These are phyloP conservation scores for Orthonevra nobilis DNA, from an alignment of 2,888 invertebrate genomes.

Conservation along the genomic window DNA sequence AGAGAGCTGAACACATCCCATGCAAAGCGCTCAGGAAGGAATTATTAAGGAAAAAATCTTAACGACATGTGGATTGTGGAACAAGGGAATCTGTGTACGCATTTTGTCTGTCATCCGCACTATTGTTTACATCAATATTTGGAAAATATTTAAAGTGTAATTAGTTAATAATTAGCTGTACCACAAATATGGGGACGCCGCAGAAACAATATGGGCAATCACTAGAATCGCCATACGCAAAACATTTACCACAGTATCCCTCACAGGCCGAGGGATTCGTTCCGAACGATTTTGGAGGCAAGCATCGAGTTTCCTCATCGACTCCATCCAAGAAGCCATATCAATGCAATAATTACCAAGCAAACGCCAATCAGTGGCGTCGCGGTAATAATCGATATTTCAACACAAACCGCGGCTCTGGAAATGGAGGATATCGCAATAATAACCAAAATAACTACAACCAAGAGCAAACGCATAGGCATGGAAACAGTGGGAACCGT, in stretches of 20 bases:
- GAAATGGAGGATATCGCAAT: slow-evolving; percentile 27
- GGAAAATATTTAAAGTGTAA: not conserved
- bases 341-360: slow-evolving; percentile 47
- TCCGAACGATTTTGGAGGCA: slow-evolving; percentile 74
- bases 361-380: slow-evolving; percentile 20
- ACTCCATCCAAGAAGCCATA: slow-evolving; percentile 60
- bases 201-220: slow-evolving; percentile 70
- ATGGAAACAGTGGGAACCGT: slow-evolving; percentile 53
- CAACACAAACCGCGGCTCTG: slow-evolving; percentile 31
- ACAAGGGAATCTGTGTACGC: not conserved
- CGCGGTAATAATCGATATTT: slow-evolving; percentile 63
- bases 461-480: slow-evolving; percentile 15
- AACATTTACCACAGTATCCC: slow-evolving; percentile 74
- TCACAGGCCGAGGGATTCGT: slow-evolving; percentile 76
- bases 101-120: slow-evolving; percentile 5
- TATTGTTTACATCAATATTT: slow-evolving; percentile 37
- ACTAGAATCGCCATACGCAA: slow-evolving; percentile 74
- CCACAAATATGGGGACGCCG: slow-evolving; percentile 73
- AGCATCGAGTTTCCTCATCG: slow-evolving; percentile 17
- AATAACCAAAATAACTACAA: slow-evolving; percentile 49
- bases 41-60: no score
- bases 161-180: not conserved
- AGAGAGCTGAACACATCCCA: no score
- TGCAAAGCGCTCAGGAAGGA: no score
- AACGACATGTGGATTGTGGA: slow-evolving; percentile 5